Percentiles rank a stretch among this genome's conserved stretches.
These are phyloP conservation scores for Henricia sp. DNA, from an alignment of 53 echinoderm and acorn worm species.

Conservation along the genomic window DNA sequence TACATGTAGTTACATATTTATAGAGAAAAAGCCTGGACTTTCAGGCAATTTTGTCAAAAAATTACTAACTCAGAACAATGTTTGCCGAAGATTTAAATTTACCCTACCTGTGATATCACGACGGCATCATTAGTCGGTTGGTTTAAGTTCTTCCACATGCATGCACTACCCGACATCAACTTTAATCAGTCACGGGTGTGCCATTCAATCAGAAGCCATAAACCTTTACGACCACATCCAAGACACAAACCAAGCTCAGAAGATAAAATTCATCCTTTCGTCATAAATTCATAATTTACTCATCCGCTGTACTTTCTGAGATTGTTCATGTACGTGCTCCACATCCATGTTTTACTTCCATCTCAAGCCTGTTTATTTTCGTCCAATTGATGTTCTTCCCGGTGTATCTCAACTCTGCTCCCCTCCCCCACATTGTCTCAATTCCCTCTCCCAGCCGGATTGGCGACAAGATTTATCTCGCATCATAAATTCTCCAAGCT, in stretches of 20 bases:
- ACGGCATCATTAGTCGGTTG: no score
- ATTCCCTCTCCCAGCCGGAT: conserved; percentile 14
- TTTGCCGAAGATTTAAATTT: no score
- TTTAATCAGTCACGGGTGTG: background rate
- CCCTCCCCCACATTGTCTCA: background rate
- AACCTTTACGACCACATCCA: background rate
- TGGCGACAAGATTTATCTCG: conserved; percentile 54
- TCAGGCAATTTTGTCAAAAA: no score
- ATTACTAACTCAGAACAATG: no score
- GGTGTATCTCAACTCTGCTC: background rate
- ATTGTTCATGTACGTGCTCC: conserved; percentile 16
- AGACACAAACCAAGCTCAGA: background rate
- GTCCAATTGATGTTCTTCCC: conserved; percentile 12
- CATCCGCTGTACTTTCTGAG: no score
- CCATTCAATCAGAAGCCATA: background rate
- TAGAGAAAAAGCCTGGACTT: no score
- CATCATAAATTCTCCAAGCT: conserved; percentile 39
- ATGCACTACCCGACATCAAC: no score
- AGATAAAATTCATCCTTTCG: background rate
- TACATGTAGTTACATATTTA: no score
- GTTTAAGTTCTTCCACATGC: no score
- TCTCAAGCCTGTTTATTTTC: conserved; percentile 17
- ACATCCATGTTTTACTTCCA: background rate
- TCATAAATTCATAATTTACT: conserved; percentile 32
- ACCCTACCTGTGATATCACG: no score